Percentiles rank a stretch among this genome's conserved stretches.
phyloP scores from a whole-genome alignment of 2,797 vertebrate genomes.

The Hypotaenidia okinawae region DNA sequence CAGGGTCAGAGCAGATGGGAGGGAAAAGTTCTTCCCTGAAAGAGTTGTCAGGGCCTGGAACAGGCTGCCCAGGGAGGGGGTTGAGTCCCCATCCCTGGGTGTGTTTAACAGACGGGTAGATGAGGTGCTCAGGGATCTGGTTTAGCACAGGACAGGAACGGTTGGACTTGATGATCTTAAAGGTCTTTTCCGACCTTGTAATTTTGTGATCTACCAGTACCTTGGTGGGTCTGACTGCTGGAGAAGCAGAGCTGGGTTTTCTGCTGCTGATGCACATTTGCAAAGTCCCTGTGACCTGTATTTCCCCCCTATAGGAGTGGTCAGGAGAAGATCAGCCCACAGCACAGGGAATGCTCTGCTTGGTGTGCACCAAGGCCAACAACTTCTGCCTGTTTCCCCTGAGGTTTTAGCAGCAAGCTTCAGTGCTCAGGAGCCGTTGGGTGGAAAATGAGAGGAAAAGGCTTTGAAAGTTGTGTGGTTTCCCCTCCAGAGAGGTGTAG shows the following conservation, averaged over 20 bases:
- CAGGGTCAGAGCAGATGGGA: too few species aligned
- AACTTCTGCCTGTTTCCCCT: accelerated
- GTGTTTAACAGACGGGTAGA: too few species aligned
- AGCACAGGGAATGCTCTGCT: accelerated
- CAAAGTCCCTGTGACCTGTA: accelerated
- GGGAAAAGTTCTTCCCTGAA: too few species aligned
- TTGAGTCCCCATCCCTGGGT: too few species aligned
- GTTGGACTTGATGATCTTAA: too few species aligned
- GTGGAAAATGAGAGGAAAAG: not conserved
- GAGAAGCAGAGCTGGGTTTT: not conserved
- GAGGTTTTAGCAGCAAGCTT: not conserved
- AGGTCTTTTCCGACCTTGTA: too few species aligned
- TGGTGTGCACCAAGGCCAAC: accelerated
- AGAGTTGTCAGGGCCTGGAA: too few species aligned
- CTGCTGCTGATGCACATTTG: not conserved
- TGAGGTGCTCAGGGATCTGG: too few species aligned
- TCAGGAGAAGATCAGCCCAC: not conserved
- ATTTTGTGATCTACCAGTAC: too few species aligned
- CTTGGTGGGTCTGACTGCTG: accelerated
- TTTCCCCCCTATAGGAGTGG: not conserved
- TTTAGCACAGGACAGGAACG: too few species aligned
- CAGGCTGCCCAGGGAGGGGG: too few species aligned
- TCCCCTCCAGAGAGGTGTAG: not conserved
- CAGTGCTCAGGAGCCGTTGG: not conserved
- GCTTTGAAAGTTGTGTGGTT: not conserved